Evolutionary conservation across 2,797 vertebrate species (phyloP).

Genomic region (Propithecus deckenii): DNA sequence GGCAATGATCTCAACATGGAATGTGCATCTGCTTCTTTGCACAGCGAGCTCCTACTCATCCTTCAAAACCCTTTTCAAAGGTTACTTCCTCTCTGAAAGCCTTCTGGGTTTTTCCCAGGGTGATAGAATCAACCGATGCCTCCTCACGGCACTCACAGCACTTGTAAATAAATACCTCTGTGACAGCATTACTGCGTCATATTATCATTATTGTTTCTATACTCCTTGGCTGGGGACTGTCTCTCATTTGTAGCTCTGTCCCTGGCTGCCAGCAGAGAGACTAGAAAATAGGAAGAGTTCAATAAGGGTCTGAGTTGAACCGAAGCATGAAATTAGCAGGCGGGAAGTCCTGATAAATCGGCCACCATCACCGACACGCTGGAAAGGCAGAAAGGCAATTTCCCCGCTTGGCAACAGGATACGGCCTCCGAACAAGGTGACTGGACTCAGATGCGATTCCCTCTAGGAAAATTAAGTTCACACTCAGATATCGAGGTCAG

Average conservation of each 20-base stretch:
- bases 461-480: constrained; percentile 1
- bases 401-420: neutral
- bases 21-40: neutral
- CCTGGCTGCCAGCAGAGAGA: neutral
- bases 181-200: neutral
- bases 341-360: constrained; percentile 5
- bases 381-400: constrained; percentile 2
- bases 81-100: neutral
- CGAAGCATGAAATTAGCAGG: constrained; percentile 52
- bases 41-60: neutral
- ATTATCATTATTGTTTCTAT: neutral
- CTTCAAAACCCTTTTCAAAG: constrained; percentile 41
- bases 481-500: neutral
- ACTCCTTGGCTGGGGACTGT: neutral
- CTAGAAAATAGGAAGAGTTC: constrained; percentile 21
- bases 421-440: neutral
- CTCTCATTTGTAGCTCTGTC: neutral
- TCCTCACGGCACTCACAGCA: neutral
- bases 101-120: neutral
- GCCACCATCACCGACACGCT: neutral
- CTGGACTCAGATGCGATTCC: neutral
- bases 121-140: neutral
- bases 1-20: neutral
- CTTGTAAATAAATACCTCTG: neutral
- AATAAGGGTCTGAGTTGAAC: neutral